These are phyloP conservation scores for Sebastes diaconus DNA, from an alignment of 2,797 vertebrate species.

Conservation along the genomic window DNA sequence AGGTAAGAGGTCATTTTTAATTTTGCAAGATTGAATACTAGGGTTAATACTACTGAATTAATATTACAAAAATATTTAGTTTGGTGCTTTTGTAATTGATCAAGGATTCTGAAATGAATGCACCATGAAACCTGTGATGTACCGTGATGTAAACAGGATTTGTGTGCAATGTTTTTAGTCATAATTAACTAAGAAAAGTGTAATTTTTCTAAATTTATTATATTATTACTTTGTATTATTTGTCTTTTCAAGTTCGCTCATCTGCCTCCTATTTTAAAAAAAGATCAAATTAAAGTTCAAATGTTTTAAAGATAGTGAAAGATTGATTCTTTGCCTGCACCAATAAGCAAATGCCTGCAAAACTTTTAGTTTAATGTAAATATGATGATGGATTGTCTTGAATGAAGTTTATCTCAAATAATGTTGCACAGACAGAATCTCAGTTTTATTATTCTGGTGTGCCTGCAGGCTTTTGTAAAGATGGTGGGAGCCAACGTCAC, in stretches of 20 bases:
- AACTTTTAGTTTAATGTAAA: background rate
- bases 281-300: background rate
- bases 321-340: background rate
- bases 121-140: background rate
- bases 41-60: background rate
- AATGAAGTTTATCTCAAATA: background rate
- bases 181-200: background rate
- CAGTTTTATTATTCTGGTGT: background rate
- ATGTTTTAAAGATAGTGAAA: background rate
- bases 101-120: background rate
- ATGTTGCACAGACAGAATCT: background rate
- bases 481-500: conserved; percentile 88
- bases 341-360: background rate
- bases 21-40: background rate
- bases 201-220: background rate
- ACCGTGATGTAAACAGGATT: background rate
- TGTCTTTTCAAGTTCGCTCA: background rate
- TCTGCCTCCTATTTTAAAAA: background rate
- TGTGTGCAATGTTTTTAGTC: background rate
- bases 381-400: background rate
- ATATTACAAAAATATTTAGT: background rate
- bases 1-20: conserved; percentile 80
- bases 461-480: conserved; percentile 88
- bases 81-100: background rate
- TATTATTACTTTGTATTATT: background rate